phyloP scores from a whole-genome alignment of 2,113 vertebrate species.

The Otus sunia region DNA sequence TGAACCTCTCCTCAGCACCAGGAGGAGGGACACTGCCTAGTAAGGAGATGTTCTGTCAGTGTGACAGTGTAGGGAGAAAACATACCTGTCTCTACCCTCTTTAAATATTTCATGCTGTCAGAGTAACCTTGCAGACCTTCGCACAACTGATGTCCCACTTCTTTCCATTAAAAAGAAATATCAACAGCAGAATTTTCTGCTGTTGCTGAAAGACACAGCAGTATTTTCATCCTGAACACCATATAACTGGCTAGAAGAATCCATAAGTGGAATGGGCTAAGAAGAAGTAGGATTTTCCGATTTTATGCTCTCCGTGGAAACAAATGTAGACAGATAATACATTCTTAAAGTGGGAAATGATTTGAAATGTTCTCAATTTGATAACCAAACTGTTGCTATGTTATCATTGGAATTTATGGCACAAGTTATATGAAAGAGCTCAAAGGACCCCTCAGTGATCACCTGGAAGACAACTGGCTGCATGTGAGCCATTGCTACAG shows the following conservation, averaged over 20 bases:
- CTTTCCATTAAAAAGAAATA: background rate
- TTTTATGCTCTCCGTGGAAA: background rate
- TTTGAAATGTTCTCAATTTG: background rate
- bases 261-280: background rate
- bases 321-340: background rate
- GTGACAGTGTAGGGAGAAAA: background rate
- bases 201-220: background rate
- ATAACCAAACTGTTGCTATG: background rate
- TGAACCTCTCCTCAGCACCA: background rate
- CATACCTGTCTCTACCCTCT: background rate
- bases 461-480: background rate
- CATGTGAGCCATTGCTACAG: background rate
- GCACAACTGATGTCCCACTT: background rate
- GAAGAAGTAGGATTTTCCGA: background rate
- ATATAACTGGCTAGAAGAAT: background rate
- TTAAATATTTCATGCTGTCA: background rate
- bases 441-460: background rate
- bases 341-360: background rate
- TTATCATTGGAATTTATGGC: background rate
- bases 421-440: background rate
- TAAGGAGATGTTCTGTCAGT: background rate
- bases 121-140: background rate
- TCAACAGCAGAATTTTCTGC: background rate
- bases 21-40: background rate
- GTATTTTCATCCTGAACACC: background rate